phyloP scores from a whole-genome alignment of 2,797 vertebrate genomes.

The Chromobotia macracanthus region DNA sequence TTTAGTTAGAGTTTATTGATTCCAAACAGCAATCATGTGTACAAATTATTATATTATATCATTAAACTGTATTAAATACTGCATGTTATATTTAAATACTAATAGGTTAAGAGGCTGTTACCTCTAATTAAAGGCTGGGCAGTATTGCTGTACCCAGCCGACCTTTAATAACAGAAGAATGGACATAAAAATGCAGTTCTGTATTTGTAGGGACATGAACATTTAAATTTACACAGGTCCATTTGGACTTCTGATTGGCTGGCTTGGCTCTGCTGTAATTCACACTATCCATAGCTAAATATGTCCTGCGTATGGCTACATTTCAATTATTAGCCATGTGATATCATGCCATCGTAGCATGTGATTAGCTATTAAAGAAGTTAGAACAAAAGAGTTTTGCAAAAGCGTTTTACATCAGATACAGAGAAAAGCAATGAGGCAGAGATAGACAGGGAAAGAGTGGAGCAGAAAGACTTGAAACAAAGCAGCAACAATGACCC shows the following conservation, averaged over 20 bases:
- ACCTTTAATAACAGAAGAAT: too few relatives aligned
- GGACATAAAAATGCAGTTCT: too few relatives aligned
- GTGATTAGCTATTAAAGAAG: neutral
- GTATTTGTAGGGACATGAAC: too few relatives aligned
- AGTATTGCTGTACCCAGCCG: too few relatives aligned
- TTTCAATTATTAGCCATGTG: neutral
- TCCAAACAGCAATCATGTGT: neutral
- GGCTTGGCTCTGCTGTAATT: constrained; percentile 4
- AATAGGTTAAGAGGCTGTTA: too few relatives aligned
- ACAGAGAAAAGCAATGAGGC: neutral
- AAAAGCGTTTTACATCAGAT: constrained; percentile 44
- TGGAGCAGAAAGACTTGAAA: constrained; percentile 35
- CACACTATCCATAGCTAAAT: neutral
- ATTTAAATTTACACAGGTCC: neutral
- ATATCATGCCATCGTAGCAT: neutral
- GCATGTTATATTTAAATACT: too few relatives aligned
- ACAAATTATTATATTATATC: neutral
- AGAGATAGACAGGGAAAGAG: neutral
- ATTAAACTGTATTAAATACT: neutral
- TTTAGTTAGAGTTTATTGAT: too few relatives aligned
- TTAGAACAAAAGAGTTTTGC: neutral
- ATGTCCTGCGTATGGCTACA: neutral
- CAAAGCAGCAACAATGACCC: constrained; percentile 76
- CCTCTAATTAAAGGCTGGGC: too few relatives aligned
- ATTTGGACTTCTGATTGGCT: constrained; percentile 43